Evolutionary conservation across 2,797 vertebrate genomes (phyloP).

Genomic region (Siniperca undulata): DNA sequence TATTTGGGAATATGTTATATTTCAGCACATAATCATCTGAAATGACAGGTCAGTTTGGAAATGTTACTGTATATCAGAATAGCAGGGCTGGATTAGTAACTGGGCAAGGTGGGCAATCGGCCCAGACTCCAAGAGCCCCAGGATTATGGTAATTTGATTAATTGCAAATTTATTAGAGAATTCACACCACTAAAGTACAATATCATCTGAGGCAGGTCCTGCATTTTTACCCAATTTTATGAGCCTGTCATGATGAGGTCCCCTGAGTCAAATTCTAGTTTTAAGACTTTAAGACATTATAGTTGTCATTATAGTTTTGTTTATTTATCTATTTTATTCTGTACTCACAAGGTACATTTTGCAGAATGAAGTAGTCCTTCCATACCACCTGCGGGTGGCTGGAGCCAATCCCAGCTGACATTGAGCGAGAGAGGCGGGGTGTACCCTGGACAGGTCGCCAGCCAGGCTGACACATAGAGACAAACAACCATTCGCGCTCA

Average conservation of each 20-base stretch:
- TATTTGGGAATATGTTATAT: neutral
- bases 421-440: too few species aligned
- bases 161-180: neutral
- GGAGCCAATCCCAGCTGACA: too few species aligned
- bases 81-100: neutral
- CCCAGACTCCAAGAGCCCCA: neutral
- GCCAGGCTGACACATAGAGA: too few species aligned
- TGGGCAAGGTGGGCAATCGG: neutral
- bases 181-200: neutral
- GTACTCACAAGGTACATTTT: neutral
- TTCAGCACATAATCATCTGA: neutral
- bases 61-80: neutral
- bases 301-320: neutral
- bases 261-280: neutral
- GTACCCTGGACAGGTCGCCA: neutral
- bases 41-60: neutral
- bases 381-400: too few species aligned
- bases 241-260: neutral
- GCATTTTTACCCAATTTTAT: neutral
- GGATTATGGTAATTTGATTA: neutral
- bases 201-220: neutral
- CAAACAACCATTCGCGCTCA: too few species aligned
- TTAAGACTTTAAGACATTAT: neutral
- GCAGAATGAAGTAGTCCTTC: neutral
- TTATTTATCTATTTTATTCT: neutral